These are phyloP conservation scores for Morelia viridis DNA, from an alignment of 2,797 vertebrate genomes.

Conservation along the genomic window DNA sequence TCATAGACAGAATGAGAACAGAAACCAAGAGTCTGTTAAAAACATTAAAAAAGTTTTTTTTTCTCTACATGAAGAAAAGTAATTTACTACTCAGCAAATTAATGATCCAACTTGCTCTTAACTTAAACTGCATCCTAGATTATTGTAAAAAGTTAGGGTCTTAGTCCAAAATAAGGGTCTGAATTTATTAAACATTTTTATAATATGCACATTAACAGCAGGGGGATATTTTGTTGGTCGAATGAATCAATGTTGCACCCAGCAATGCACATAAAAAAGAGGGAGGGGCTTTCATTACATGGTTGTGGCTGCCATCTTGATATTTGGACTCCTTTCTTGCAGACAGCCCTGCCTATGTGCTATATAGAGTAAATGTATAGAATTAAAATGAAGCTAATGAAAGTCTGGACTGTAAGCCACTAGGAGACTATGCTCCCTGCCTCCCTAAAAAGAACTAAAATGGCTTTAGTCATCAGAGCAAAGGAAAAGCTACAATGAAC, in stretches of 20 bases:
- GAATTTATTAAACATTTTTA: conserved; percentile 1
- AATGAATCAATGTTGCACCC: not conserved
- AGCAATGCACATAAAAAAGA: not conserved
- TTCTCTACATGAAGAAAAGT: not conserved
- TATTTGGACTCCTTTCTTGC: not conserved
- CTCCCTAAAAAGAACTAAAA: not conserved
- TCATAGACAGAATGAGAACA: not conserved
- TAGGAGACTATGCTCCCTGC: not conserved
- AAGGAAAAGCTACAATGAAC: not conserved
- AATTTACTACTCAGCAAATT: not conserved
- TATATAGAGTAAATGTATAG: not conserved
- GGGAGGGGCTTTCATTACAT: not conserved
- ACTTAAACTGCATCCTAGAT: not conserved
- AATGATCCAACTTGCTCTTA: not conserved
- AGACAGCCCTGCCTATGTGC: not conserved
- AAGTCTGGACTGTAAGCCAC: not conserved
- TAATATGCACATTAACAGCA: not conserved
- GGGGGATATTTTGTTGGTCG: not conserved
- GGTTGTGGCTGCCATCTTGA: not conserved
- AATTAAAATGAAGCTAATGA: not conserved
- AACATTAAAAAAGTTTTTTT: not conserved
- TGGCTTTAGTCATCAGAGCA: not conserved
- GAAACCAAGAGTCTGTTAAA: not conserved
- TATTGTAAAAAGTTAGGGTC: not conserved
- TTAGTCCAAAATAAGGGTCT: not conserved